Evolutionary conservation across 2,797 vertebrate species (phyloP).

Genomic region (Lutra lutra): DNA sequence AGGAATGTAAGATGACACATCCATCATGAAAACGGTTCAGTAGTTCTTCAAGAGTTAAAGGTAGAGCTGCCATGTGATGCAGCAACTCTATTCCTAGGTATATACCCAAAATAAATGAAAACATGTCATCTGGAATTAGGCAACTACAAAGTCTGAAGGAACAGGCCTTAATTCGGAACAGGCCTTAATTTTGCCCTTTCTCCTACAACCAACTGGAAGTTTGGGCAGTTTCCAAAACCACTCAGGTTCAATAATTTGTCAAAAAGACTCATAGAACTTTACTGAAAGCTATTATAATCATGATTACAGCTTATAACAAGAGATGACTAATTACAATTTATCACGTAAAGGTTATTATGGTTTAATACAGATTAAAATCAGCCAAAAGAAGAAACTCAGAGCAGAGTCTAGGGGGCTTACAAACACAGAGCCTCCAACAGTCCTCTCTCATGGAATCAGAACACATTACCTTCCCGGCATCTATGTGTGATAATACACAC

Average conservation of each 20-base stretch:
- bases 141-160: not conserved
- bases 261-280: not conserved
- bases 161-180: not conserved
- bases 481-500: not conserved
- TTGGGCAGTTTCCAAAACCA: not conserved
- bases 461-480: no score
- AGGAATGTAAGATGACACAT: not conserved
- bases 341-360: not conserved
- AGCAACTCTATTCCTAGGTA: not conserved
- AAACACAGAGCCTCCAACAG: not conserved
- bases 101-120: not conserved
- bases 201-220: not conserved
- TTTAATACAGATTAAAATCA: not conserved
- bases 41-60: not conserved
- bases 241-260: not conserved
- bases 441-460: not conserved
- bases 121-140: not conserved
- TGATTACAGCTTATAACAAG: not conserved
- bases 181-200: not conserved
- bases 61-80: not conserved
- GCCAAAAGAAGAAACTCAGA: not conserved
- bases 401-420: not conserved
- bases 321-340: not conserved
- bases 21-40: not conserved
- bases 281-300: not conserved